Percentiles rank a stretch among this genome's conserved stretches.
Evolutionary conservation across 2,888 invertebrate species (phyloP).

Genomic region (Caenorhabditis sp.): DNA sequence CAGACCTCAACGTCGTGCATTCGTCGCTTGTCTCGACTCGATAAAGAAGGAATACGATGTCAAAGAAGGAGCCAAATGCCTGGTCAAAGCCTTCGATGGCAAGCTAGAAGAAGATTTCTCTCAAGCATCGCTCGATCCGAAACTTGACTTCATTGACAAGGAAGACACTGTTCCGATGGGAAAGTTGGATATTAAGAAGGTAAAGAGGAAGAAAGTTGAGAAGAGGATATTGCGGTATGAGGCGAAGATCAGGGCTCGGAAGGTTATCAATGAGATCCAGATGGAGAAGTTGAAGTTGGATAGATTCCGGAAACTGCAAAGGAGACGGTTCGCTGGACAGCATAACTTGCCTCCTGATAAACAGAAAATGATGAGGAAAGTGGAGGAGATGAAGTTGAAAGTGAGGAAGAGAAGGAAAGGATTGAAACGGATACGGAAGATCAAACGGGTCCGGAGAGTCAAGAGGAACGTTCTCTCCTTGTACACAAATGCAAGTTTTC

Average conservation of each 20-base stretch:
- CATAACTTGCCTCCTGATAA: constrained; percentile 26
- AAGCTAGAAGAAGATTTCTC: constrained; percentile 48
- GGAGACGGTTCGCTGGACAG: constrained; percentile 21
- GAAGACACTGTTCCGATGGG: constrained; percentile 39
- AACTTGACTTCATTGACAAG: constrained; percentile 56
- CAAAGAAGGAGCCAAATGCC: constrained; percentile 74
- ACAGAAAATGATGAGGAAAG: constrained; percentile 37
- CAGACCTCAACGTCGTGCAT: constrained; percentile 73
- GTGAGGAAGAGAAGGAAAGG: too few species aligned
- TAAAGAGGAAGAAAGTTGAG: constrained; percentile 30
- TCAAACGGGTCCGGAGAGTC: constrained; percentile 43
- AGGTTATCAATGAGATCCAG: constrained; percentile 41
- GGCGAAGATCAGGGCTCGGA: constrained; percentile 25
- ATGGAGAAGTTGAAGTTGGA: constrained; percentile 28
- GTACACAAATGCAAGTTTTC: constrained; percentile 64
- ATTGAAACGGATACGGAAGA: background rate
- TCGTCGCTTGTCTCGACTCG: constrained; percentile 74
- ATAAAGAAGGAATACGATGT: constrained; percentile 74
- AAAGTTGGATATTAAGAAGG: constrained; percentile 46
- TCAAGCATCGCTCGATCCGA: constrained; percentile 31
- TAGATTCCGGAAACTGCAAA: constrained; percentile 29
- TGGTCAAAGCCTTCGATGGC: constrained; percentile 76
- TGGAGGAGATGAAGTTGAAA: constrained; percentile 38
- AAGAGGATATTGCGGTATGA: constrained; percentile 25
- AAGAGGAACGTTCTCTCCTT: constrained; percentile 68